Evolutionary conservation across 53 echinoderm and acorn worm genomes (phyloP).

Genomic region (Pentamera pediparva): DNA sequence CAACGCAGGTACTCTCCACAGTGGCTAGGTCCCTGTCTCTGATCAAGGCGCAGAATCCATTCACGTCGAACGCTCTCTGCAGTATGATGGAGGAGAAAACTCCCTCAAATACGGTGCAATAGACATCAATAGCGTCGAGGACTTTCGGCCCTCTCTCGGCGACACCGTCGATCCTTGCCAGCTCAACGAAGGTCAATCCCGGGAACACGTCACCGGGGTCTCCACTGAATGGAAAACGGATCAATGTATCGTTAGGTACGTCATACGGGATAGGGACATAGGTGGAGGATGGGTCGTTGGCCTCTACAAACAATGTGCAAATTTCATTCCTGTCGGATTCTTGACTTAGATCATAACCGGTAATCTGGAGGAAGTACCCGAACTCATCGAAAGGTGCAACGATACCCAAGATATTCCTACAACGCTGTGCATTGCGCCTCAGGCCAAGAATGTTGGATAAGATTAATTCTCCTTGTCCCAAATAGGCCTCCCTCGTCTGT

Average conservation of each 20-base stretch:
- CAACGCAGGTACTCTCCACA: neutral
- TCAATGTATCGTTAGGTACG: neutral
- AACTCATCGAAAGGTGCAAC: neutral
- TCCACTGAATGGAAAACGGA: neutral
- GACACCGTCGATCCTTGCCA: slow-evolving; percentile 3
- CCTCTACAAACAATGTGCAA: neutral
- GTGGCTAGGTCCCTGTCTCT: neutral
- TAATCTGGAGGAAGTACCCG: neutral
- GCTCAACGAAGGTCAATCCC: neutral
- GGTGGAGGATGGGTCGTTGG: neutral
- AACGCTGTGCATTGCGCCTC: neutral
- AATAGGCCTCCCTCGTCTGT: slow-evolving; percentile 10
- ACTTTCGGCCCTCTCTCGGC: neutral
- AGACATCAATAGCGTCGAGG: slow-evolving; percentile 1
- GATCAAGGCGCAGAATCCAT: neutral
- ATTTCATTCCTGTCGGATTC: neutral
- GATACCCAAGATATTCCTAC: neutral
- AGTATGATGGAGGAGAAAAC: neutral
- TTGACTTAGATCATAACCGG: neutral
- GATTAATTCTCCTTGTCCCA: neutral
- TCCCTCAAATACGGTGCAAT: slow-evolving; percentile 14
- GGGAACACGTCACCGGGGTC: neutral
- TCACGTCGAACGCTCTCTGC: neutral
- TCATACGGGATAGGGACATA: neutral
- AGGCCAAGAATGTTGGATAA: neutral